Evolutionary conservation across 2,797 vertebrate species (phyloP).

Genomic region (Acrossocheilus wenchowensis): DNA sequence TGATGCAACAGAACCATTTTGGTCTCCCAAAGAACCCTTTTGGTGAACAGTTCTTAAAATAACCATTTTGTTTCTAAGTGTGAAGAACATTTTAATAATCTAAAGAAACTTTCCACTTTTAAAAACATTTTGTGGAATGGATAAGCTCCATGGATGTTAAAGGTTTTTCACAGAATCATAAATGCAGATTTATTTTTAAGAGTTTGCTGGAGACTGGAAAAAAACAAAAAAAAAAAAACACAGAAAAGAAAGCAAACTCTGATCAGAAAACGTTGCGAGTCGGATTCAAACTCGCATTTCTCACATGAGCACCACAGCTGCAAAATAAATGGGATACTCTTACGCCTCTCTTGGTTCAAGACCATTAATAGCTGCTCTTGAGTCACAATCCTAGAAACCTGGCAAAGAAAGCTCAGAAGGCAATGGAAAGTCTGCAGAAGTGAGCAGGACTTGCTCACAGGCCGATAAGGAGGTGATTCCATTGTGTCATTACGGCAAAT

Average conservation of each 20-base stretch:
- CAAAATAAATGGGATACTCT: background rate
- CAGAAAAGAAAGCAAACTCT: no score
- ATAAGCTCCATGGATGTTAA: background rate
- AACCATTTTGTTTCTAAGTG: no score
- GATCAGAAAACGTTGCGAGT: background rate
- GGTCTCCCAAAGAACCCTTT: no score
- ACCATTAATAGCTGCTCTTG: conserved; percentile 25
- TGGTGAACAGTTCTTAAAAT: no score
- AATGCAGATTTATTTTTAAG: background rate
- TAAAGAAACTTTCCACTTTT: no score
- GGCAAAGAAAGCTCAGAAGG: background rate
- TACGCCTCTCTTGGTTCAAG: background rate
- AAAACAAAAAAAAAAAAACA: no score
- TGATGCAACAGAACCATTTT: no score
- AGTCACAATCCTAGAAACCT: conserved; percentile 14
- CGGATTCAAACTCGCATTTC: background rate
- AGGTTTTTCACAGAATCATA: background rate
- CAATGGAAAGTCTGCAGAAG: conserved; percentile 36
- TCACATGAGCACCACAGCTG: conserved; percentile 7
- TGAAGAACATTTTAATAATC: no score
- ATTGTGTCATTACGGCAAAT: conserved; percentile 26
- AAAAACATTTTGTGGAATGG: no score
- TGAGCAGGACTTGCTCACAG: conserved; percentile 3
- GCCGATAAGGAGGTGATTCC: conserved; percentile 28
- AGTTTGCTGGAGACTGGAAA: no score